Base-by-base conservation (phyloP, 2,113 vertebrate species). In the Vidua chalybeata region DNA sequence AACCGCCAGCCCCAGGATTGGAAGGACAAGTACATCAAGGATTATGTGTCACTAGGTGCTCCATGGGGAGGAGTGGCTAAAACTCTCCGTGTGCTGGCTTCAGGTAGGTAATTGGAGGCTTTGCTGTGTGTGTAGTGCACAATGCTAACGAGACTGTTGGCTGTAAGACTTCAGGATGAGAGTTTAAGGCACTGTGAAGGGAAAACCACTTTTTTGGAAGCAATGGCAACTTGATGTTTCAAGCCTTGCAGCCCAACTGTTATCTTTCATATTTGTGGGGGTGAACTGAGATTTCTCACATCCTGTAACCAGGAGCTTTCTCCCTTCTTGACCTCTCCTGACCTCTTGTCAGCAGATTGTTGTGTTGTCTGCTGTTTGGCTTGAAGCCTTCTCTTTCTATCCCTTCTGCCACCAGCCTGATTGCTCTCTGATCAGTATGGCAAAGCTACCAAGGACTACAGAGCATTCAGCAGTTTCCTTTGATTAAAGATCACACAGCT, bases 11-110 rank as follows among this genome's bases (percentile, higher is more conserved):
- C 98, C 2, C 99, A 99, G 96, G 98, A 97, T 52, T 99, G 99
- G 99, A 99, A 99, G 92, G 99, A 99, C 98, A 97, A 97, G 85
- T 99, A 99, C 96, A 99, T 99, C 93, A 98, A 98, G 67, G 98
- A 98, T 33, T 99, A 99, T 13, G 80, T 99, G 79, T 97, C 98
- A 27, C 77, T 99, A 33, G 99, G 99, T 0, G 97, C 99, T 7
- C 99, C 99, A 0, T 99, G 99, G 99, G 99, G 98, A 23, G 99
- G 99, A 37, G 99, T 99, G 69, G 98, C 98, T 89, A 99, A 99
- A 98, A 99, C 99, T 26, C 97, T 99, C 3, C 98, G 98, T 1
- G 99, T 99, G 59, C 91, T 99, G 96, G 98, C 98, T 66, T 99
- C 99, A 92, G 99, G 99, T 99, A 71, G 89, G 98, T 96, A 17